Conservation (phyloP, 2,888 invertebrate species). For the Hypena proboscidalis region DNA sequence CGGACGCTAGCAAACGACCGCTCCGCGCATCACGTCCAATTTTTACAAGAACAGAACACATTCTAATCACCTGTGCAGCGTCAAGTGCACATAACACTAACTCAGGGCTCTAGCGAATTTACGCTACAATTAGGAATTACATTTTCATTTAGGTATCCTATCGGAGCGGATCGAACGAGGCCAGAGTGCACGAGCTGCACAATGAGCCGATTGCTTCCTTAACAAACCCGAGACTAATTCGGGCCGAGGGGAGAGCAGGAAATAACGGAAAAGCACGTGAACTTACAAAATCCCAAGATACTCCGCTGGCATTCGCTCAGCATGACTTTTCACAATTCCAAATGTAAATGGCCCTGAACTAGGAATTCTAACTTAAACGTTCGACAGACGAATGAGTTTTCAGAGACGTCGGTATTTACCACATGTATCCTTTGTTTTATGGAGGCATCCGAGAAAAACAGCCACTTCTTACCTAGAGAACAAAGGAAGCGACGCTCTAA, state of each 20-base stretch:
- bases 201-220: slow-evolving; percentile 69
- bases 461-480: slow-evolving; percentile 21
- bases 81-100: slow-evolving; percentile 16
- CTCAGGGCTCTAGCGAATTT: slow-evolving; percentile 26
- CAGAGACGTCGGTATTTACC: slow-evolving; percentile 41
- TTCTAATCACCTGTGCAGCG: slow-evolving; percentile 21
- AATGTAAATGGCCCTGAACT: slow-evolving; percentile 53
- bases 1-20: slow-evolving; percentile 25
- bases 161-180: slow-evolving; percentile 50
- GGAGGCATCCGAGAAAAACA: slow-evolving; percentile 21
- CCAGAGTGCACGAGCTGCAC: slow-evolving; percentile 61
- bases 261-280: slow-evolving; percentile 45
- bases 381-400: slow-evolving; percentile 44
- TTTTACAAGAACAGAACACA: slow-evolving; percentile 24
- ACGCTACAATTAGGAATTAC: slow-evolving; percentile 44
- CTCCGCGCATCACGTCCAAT: slow-evolving; percentile 18
- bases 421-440: slow-evolving; percentile 37
- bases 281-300: slow-evolving; percentile 53
- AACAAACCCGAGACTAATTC: slow-evolving; percentile 56
- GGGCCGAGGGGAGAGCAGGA: slow-evolving; percentile 35
- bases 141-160: slow-evolving; percentile 51
- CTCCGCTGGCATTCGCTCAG: slow-evolving; percentile 40
- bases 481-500: slow-evolving; percentile 18
- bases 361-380: slow-evolving; percentile 44
- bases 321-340: slow-evolving; percentile 51